Percentiles rank a stretch among this genome's conserved stretches.
These are phyloP conservation scores for Myotis myotis DNA, from an alignment of 2,797 vertebrate species.

Conservation along the genomic window DNA sequence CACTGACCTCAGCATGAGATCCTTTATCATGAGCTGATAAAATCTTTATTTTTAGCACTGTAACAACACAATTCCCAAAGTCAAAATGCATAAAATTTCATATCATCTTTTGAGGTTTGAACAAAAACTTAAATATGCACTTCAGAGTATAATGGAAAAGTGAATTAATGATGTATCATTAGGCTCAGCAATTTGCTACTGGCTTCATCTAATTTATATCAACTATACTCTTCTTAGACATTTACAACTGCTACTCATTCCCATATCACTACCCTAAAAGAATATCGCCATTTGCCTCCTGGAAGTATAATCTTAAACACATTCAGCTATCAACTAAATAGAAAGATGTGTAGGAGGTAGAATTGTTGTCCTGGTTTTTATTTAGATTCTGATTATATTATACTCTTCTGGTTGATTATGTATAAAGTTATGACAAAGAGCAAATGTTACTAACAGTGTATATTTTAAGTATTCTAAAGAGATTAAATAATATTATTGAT, in stretches of 20 bases:
- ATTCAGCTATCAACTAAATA: slow-evolving; percentile 45
- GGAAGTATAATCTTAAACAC: slow-evolving; percentile 31
- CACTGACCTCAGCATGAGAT: slow-evolving; percentile 96
- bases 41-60: slow-evolving; percentile 95
- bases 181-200: not conserved
- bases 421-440: not conserved
- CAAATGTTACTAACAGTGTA: slow-evolving; percentile 5
- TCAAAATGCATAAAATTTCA: slow-evolving; percentile 42
- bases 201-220: not conserved
- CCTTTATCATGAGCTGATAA: slow-evolving; percentile 98
- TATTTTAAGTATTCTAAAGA: not conserved
- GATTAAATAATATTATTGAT: not conserved
- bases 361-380: slow-evolving; percentile 24
- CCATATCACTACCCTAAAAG: not conserved
- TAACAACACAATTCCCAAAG: slow-evolving; percentile 71
- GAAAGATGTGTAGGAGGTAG: not conserved
- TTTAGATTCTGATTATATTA: slow-evolving; percentile 35
- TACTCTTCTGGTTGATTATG: not conserved
- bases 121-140: not conserved
- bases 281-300: not conserved
- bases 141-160: not conserved
- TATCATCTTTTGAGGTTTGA: not conserved
- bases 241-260: not conserved
- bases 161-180: not conserved
- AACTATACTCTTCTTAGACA: slow-evolving; percentile 1